Evolutionary conservation across 2,113 vertebrate genomes (phyloP).

Genomic region (Trinectes maculatus): DNA sequence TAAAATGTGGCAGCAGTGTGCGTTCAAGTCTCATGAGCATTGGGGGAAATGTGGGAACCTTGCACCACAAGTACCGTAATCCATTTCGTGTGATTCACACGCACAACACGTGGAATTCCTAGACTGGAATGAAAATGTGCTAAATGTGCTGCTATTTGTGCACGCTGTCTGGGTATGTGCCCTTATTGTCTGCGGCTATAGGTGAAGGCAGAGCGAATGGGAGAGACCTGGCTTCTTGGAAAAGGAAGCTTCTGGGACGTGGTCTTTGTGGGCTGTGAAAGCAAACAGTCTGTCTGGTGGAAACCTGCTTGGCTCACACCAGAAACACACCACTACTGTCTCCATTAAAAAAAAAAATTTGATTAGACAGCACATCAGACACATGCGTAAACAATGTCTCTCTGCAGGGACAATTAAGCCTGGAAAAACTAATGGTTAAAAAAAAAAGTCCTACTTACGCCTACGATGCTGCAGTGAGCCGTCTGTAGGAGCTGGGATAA

Average conservation of each 20-base stretch:
- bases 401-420: background rate
- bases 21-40: background rate
- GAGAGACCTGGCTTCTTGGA: constrained; percentile 1
- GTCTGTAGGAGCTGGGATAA: background rate
- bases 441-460: background rate
- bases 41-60: constrained; percentile 18
- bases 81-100: constrained; percentile 26
- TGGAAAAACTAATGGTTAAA: background rate
- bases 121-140: constrained; percentile 47
- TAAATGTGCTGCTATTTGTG: constrained; percentile 28
- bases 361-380: background rate
- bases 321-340: constrained; percentile 4
- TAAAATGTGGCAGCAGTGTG: background rate
- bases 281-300: constrained; percentile 65
- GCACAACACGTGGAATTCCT: constrained; percentile 24
- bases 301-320: constrained; percentile 41
- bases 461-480: no score
- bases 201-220: background rate
- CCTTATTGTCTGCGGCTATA: constrained; percentile 28
- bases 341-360: background rate
- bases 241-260: constrained; percentile 1
- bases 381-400: background rate
- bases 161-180: constrained; percentile 23
- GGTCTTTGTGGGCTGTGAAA: constrained; percentile 53
- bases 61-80: constrained; percentile 24